A percentile compares a stretch with the other conserved stretches of the same genome.
Evolutionary conservation across 2,888 invertebrate species (phyloP).

Genomic region (Eutolmus rufibarbis): DNA sequence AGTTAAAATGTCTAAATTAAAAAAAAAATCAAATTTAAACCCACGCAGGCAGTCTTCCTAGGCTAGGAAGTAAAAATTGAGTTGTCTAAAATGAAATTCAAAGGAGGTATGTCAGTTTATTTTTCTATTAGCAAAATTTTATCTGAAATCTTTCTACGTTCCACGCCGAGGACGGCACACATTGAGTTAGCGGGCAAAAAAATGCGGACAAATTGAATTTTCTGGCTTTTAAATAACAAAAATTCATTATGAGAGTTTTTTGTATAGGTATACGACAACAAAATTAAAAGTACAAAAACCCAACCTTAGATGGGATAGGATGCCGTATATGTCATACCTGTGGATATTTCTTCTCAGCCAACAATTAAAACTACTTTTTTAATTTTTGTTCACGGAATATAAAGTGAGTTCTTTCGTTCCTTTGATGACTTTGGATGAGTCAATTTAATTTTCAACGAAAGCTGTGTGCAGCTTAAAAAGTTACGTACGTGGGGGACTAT

Average conservation of each 20-base stretch:
- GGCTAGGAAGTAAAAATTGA: not conserved
- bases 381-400: slow-evolving; percentile 12
- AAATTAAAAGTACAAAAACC: slow-evolving; percentile 26
- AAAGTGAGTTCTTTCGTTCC: slow-evolving; percentile 16
- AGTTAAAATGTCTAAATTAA: no score
- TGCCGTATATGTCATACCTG: not conserved
- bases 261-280: slow-evolving; percentile 1
- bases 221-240: slow-evolving; percentile 33
- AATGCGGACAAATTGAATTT: slow-evolving; percentile 17
- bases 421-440: slow-evolving; percentile 33
- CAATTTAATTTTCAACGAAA: slow-evolving; percentile 29
- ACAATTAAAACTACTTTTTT: slow-evolving; percentile 25
- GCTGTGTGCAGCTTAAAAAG: slow-evolving; percentile 24
- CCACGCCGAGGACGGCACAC: not conserved
- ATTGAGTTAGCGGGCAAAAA: not conserved
- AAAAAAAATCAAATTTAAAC: no score
- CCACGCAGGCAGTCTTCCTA: not conserved
- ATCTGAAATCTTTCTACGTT: not conserved
- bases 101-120: not conserved
- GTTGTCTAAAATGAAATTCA: not conserved
- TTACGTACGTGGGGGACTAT: slow-evolving; percentile 21
- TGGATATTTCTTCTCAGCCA: not conserved
- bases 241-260: slow-evolving; percentile 18
- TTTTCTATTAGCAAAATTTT: not conserved
- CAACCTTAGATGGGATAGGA: not conserved